Percentiles rank a stretch among this genome's conserved stretches.
Conservation (phyloP, 2,113 vertebrate species). For the Gracilinanus agilis region DNA sequence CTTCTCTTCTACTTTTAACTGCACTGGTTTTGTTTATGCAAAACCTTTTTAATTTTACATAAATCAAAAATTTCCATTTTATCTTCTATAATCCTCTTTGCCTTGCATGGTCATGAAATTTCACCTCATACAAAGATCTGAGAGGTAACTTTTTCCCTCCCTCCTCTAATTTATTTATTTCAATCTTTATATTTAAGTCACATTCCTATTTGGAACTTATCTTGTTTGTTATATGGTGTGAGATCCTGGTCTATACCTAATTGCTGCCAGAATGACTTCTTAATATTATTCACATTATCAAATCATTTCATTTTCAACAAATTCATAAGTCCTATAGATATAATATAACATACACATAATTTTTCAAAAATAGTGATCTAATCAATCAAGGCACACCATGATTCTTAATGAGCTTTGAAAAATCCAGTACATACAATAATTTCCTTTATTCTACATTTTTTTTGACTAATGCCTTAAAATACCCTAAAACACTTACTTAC, state of each 20-base stretch:
- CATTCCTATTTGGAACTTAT: not conserved
- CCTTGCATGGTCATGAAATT: not conserved
- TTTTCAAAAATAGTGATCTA: not conserved
- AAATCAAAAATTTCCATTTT: not conserved
- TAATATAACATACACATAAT: not conserved
- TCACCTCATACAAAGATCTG: not conserved
- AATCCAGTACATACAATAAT: not conserved
- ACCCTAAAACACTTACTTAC: constrained; percentile 79
- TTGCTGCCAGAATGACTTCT: not conserved
- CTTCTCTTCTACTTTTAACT: not conserved
- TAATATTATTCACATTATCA: not conserved
- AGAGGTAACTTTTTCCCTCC: not conserved
- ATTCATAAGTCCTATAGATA: not conserved
- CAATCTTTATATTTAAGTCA: not conserved
- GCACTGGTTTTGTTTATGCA: not conserved
- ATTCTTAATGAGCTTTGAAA: not conserved
- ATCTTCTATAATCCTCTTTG: not conserved
- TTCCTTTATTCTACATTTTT: not conserved
- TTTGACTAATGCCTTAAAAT: too few species aligned
- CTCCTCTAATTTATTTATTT: not conserved
- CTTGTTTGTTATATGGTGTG: not conserved
- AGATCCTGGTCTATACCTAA: not conserved
- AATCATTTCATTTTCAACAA: not conserved
- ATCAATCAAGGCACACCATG: not conserved
- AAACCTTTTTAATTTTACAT: not conserved